Evolutionary conservation across 2,113 vertebrate species (phyloP), one percentile per base, ranked within the genome.

Genomic region (Xenopus borealis): DNA sequence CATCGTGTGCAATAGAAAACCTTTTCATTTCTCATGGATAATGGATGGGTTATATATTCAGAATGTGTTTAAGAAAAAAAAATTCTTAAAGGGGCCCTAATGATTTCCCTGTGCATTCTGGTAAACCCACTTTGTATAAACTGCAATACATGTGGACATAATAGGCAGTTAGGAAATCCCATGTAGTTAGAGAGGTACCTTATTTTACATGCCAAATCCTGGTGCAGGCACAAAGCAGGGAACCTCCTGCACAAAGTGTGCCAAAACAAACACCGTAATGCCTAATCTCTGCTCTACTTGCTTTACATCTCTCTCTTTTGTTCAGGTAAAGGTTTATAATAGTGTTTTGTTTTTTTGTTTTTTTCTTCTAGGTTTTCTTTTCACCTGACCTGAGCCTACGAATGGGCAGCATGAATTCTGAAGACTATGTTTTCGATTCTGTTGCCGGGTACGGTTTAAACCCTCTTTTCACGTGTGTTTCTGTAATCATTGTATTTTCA

Each of bases 361-460:
- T 84, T 80, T 61, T 73, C 52, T 85, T 85, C 44, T 89, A 99
- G 96, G 95, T 98, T 83, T 98, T 96, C 88, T 87, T 96, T 90
- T 93, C 96, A 79, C 87, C 94, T 82, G 96, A 99, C 78, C 88
- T 98, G 86, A 96, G 95, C 83, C 92, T 99, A 81, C 92, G 97
- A 59, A 98, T 99, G 96, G 84, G 93, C 72, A 89, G 92, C 84
- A 93, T 98, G 86, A 85, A 88, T 78, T 94, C 95, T 62, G 95
- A 98, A 82, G 95, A 97, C 78, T 99, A 97, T 83, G 89, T 90
- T 68, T 91, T 92, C 85, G 89, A 89, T 88, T 89, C 86, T 86
- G 88, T 91, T 84, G 82, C 88, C 82, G 90, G 89, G 90, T 92
- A 91, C 91, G 79, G 23, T 71, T 75, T 78, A 70, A 19, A 70